Conservation (phyloP, 2,797 vertebrate genomes). For the Craterocephalus amniculus region DNA sequence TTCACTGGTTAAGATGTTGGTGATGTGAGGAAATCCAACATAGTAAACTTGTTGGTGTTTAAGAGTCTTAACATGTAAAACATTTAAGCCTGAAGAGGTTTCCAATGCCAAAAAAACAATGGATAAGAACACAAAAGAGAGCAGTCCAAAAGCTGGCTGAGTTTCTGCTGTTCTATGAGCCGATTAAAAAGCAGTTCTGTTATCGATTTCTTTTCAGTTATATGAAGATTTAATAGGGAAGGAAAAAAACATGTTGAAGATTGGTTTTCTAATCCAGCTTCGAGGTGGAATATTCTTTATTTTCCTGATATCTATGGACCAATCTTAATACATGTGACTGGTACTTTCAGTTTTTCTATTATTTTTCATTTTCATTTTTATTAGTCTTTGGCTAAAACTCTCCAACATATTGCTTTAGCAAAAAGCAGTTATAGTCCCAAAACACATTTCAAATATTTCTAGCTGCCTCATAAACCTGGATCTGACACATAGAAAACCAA, state of each 20-base stretch:
- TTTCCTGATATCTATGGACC: not conserved
- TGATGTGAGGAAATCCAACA: not conserved
- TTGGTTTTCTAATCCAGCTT: not conserved
- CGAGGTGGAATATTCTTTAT: not conserved
- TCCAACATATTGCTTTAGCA: slow-evolving; percentile 31
- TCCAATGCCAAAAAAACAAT: slow-evolving; percentile 27
- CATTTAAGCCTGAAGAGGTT: slow-evolving; percentile 32
- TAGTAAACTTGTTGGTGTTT: not conserved
- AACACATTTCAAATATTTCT: slow-evolving; percentile 42
- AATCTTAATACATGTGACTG: not conserved
- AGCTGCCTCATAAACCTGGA: slow-evolving; percentile 13
- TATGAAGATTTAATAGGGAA: slow-evolving; percentile 1
- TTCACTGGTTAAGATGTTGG: not conserved
- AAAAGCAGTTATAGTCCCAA: slow-evolving; percentile 40
- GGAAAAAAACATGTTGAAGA: slow-evolving; percentile 15
- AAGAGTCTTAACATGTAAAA: slow-evolving; percentile 17
- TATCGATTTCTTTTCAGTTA: slow-evolving; percentile 19
- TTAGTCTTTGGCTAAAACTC: slow-evolving; percentile 15
- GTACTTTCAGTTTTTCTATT: slow-evolving; percentile 25
- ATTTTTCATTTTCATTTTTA: not conserved
- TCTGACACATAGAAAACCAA: slow-evolving; percentile 6
- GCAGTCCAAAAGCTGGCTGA: slow-evolving; percentile 24
- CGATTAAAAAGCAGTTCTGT: slow-evolving; percentile 39
- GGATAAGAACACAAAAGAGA: slow-evolving; percentile 29
- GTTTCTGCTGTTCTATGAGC: slow-evolving; percentile 18